Conservation (phyloP, 2,113 vertebrate genomes). For the Nestor notabilis region DNA sequence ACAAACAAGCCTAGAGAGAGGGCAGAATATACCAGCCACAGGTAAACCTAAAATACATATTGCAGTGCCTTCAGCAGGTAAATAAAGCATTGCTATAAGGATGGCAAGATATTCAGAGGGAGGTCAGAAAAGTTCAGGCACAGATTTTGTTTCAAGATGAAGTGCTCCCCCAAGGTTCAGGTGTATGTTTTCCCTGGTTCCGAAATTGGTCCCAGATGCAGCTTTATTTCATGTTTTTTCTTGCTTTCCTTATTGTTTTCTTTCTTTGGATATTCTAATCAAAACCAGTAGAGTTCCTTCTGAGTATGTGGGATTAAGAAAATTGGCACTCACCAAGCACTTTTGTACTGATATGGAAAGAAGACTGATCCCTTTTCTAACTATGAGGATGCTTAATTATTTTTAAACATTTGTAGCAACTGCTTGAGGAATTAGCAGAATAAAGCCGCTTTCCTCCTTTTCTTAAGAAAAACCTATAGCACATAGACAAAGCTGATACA, state of each 20-base stretch:
- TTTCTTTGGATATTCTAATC: neutral
- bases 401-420: neutral
- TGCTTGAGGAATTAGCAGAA: neutral
- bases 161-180: neutral
- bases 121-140: neutral
- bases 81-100: neutral
- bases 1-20: neutral
- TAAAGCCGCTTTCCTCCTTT: neutral
- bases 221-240: neutral
- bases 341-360: neutral
- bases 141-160: neutral
- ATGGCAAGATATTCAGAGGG: neutral
- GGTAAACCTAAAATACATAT: neutral
- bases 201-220: neutral
- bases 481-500: neutral
- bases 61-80: neutral
- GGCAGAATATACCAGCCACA: neutral
- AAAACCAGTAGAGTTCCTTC: neutral
- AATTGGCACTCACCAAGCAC: neutral
- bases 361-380: neutral
- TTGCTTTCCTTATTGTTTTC: neutral
- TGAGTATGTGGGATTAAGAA: neutral
- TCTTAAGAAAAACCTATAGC: neutral
- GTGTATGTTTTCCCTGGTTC: neutral
- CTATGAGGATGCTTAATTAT: neutral